Conservation (phyloP, 2,113 vertebrate species). For the Isurus oxyrinchus region DNA sequence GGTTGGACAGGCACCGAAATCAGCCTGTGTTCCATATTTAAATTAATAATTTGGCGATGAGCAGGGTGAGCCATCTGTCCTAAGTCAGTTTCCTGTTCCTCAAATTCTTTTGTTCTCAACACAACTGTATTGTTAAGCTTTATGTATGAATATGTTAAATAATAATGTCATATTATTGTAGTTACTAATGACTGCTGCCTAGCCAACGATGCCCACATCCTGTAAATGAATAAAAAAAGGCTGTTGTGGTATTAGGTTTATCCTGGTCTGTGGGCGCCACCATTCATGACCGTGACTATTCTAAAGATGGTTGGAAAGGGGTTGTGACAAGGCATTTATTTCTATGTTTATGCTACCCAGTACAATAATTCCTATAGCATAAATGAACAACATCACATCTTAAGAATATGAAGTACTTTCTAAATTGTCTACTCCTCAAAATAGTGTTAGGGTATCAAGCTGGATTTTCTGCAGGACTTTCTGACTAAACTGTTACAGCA, state of each 20-base stretch:
- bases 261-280: not conserved
- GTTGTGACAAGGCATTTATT: not conserved
- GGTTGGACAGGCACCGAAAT: no score
- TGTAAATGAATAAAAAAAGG: no score
- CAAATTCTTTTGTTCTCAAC: no score
- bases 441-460: not conserved
- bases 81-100: no score
- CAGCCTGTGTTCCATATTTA: no score
- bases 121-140: no score
- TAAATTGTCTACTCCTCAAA: not conserved
- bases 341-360: not conserved
- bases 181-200: not conserved
- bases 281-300: not conserved
- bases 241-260: not conserved
- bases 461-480: not conserved
- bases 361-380: not conserved
- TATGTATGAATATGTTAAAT: no score
- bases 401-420: not conserved
- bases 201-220: no score
- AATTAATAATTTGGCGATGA: no score
- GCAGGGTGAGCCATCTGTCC: no score
- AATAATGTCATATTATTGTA: not conserved
- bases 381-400: not conserved
- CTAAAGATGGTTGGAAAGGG: not conserved
- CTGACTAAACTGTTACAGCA: not conserved